Percentiles rank a stretch among this genome's conserved stretches.
phyloP scores from a whole-genome alignment of 1,140 invertebrate genomes.

The Achroia grisella region DNA sequence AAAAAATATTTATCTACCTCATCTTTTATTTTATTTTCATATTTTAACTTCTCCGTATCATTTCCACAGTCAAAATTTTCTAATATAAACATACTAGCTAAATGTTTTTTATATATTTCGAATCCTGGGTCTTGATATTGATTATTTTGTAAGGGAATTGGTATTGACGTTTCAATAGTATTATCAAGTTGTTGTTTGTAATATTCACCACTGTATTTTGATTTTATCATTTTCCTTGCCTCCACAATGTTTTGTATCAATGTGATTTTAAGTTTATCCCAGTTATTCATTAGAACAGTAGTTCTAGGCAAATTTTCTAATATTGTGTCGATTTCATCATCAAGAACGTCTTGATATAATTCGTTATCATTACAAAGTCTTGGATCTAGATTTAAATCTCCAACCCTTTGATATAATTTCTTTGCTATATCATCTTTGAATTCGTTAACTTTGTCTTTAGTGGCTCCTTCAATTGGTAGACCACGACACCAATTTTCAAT shows the following conservation, averaged over 20 bases:
- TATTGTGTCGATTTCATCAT: conserved; percentile 22
- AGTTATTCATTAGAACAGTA: conserved; percentile 10
- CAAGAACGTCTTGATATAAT: conserved; percentile 22
- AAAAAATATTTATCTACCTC: conserved; percentile 27
- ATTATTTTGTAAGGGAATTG: conserved; percentile 14
- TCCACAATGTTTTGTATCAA: conserved; percentile 21
- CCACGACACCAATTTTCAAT: conserved; percentile 29
- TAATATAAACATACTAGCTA: conserved; percentile 34
- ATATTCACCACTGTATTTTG: conserved; percentile 17
- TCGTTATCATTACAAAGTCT: conserved; percentile 23
- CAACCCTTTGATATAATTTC: conserved; percentile 30
- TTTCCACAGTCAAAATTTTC: conserved; percentile 36
- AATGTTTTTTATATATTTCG: conserved; percentile 36
- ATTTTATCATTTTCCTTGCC: conserved; percentile 16
- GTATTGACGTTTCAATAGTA: conserved; percentile 29
- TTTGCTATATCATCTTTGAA: conserved; percentile 26
- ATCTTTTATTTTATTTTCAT: conserved; percentile 22
- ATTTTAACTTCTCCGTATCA: conserved; percentile 27
- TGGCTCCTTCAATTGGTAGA: conserved; percentile 19
- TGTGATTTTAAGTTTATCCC: conserved; percentile 3
- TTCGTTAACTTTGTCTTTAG: conserved; percentile 8
- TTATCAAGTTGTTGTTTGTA: conserved; percentile 33
- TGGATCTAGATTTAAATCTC: conserved; percentile 29
- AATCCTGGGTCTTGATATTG: conserved; percentile 25
- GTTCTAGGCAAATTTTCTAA: conserved; percentile 20